Evolutionary conservation across 2,888 invertebrate species (phyloP).

Genomic region (Holacanthella duospinosa): DNA sequence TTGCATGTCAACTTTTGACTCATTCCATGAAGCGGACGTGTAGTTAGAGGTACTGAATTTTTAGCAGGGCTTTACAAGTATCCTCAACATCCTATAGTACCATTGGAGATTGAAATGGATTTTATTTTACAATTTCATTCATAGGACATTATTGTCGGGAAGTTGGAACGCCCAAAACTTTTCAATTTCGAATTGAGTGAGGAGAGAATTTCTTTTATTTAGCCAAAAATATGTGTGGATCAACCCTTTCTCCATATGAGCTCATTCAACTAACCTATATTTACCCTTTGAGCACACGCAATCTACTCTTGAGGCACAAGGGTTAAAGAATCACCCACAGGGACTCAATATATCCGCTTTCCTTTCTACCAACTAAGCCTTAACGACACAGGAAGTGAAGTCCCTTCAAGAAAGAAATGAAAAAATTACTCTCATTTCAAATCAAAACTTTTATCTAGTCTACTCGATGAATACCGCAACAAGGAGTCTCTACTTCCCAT

Average conservation of each 20-base stretch:
- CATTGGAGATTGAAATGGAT: conserved; percentile 6
- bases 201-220: conserved; percentile 4
- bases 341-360: background rate
- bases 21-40: no score
- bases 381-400: background rate
- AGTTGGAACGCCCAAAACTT: conserved; percentile 4
- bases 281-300: conserved; percentile 36
- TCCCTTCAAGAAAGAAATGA: background rate
- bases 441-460: background rate
- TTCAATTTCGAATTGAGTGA: background rate
- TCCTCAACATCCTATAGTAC: no score
- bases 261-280: conserved; percentile 36
- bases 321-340: conserved; percentile 17
- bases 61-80: no score
- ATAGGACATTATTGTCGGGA: background rate
- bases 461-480: conserved; percentile 13
- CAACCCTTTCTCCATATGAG: conserved; percentile 5
- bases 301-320: conserved; percentile 22
- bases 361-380: background rate
- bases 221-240: conserved; percentile 3
- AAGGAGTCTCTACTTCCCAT: conserved; percentile 21
- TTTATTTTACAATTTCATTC: conserved; percentile 2
- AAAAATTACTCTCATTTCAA: conserved; percentile 1
- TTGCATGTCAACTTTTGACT: no score
- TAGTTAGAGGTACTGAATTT: no score